Conservation (phyloP, 2,797 vertebrate species). For the Neosalanx taihuensis region DNA sequence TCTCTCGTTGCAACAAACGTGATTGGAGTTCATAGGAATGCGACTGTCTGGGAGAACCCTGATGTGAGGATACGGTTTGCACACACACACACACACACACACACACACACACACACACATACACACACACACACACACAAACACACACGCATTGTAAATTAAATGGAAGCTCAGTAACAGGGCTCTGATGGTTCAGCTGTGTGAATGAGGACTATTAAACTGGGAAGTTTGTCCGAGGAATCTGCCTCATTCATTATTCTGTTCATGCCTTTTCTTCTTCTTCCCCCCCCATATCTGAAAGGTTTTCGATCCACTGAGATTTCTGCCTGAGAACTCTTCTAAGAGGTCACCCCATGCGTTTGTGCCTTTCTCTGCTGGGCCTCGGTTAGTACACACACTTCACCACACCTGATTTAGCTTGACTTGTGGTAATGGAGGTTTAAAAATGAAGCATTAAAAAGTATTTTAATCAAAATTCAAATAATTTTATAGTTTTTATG, state of each 20-base stretch:
- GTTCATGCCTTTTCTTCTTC: background rate
- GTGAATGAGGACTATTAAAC: too few species aligned
- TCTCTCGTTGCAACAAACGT: conserved; percentile 53
- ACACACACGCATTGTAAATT: too few species aligned
- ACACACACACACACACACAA: too few species aligned
- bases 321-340: conserved; percentile 79
- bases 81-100: too few species aligned
- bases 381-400: conserved; percentile 71
- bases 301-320: conserved; percentile 83
- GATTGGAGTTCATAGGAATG: conserved; percentile 67
- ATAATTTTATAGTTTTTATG: too few species aligned
- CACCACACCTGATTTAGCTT: too few species aligned
- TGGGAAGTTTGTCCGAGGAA: background rate
- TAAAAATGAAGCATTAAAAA: background rate
- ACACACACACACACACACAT: too few species aligned
- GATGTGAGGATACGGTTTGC: conserved; percentile 53
- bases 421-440: too few species aligned
- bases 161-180: background rate
- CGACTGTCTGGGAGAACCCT: conserved; percentile 74
- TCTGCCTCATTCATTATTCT: background rate
- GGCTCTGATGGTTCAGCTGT: background rate
- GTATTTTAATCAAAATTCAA: too few species aligned
- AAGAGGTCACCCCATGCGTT: conserved; percentile 80
- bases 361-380: conserved; percentile 84
- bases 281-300: conserved; percentile 40